Percentiles rank a stretch among this genome's conserved stretches.
Conservation (phyloP, 2,797 vertebrate species). For the Pseudochaenichthys georgianus region DNA sequence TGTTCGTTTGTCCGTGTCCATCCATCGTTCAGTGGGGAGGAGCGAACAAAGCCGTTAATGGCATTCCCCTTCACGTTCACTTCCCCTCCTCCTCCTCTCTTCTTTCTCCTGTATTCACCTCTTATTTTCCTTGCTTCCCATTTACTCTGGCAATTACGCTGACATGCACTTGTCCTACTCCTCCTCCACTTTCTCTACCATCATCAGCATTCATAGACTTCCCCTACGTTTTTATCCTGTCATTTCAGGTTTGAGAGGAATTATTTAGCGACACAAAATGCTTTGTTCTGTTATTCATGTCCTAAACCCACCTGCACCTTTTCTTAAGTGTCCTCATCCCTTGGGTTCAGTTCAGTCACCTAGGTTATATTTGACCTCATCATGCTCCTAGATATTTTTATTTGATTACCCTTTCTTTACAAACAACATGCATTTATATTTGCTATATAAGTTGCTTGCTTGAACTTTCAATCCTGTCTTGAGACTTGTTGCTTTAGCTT, state of each 20-base stretch:
- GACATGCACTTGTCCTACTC: slow-evolving; percentile 64
- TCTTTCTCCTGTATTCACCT: slow-evolving; percentile 67
- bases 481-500: background rate
- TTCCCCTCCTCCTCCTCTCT: slow-evolving; percentile 73
- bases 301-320: background rate
- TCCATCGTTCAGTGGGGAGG: slow-evolving; percentile 73
- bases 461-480: background rate
- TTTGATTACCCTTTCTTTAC: background rate
- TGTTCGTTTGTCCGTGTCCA: slow-evolving; percentile 76
- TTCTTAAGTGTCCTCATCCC: background rate
- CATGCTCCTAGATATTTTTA: accelerated
- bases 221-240: slow-evolving; percentile 28
- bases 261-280: slow-evolving; percentile 17
- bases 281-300: slow-evolving; percentile 15
- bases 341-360: background rate
- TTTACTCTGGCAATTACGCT: slow-evolving; percentile 72
- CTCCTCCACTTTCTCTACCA: slow-evolving; percentile 41
- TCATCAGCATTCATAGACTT: slow-evolving; percentile 70
- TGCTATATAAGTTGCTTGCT: background rate
- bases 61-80: slow-evolving; percentile 78
- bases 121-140: slow-evolving; percentile 68
- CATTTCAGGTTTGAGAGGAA: slow-evolving; percentile 43
- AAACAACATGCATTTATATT: background rate
- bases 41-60: slow-evolving; percentile 76
- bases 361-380: background rate